Conservation (phyloP, 2,797 vertebrate genomes). For the Melanogrammus aeglefinus region DNA sequence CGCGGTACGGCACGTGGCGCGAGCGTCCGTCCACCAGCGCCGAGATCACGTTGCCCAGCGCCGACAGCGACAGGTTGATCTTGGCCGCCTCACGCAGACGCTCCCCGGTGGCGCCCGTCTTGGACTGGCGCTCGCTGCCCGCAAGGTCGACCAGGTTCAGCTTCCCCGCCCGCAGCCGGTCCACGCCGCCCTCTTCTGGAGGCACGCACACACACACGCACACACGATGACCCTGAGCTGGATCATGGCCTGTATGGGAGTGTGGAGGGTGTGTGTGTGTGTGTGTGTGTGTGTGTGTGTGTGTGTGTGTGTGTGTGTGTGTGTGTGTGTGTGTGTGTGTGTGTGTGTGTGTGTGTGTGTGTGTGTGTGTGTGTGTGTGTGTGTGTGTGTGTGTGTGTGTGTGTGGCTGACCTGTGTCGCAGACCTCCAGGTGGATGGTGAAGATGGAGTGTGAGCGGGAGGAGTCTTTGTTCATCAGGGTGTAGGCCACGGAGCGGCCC, state of each 20-base stretch:
- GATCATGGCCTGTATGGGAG: not conserved
- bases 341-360: not conserved
- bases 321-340: too few species aligned
- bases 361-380: not conserved
- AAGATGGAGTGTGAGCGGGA: conserved; percentile 91
- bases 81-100: conserved; percentile 87
- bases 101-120: conserved; percentile 84
- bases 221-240: not conserved
- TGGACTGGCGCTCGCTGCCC: conserved; percentile 91
- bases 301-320: not conserved
- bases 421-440: conserved; percentile 87
- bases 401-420: conserved; percentile 65
- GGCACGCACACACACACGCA: too few species aligned
- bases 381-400: not conserved
- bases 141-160: conserved; percentile 90
- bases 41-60: conserved; percentile 87
- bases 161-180: conserved; percentile 84
- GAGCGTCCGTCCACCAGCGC: conserved; percentile 82
- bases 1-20: conserved; percentile 85
- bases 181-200: conserved; percentile 72
- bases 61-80: conserved; percentile 89
- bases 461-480: conserved; percentile 89
- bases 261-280: conserved; percentile 25
- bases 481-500: conserved; percentile 84
- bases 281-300: conserved; percentile 70